phyloP scores from a whole-genome alignment of 2,888 invertebrate genomes.

The Luffia ferchaultella region DNA sequence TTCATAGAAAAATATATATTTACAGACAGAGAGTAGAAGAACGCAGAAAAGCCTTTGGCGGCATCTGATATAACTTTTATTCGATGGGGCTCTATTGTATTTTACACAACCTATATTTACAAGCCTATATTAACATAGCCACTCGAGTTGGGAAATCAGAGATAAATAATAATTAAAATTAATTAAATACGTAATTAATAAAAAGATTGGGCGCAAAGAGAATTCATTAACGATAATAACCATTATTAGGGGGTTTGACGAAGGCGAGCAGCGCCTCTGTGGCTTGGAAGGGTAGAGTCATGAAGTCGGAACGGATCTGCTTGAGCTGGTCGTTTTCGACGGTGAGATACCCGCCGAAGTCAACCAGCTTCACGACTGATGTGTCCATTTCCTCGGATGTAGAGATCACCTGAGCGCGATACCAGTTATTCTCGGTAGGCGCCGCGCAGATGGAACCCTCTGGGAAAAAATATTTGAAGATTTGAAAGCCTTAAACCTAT shows the following conservation, averaged over 20 bases:
- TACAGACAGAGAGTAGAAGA: too few relatives aligned
- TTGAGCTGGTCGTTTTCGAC: constrained; percentile 80
- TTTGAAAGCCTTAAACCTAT: too few relatives aligned
- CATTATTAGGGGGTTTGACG: constrained; percentile 81
- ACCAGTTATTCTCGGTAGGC: constrained; percentile 87
- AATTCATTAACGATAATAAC: too few relatives aligned
- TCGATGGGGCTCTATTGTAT: too few relatives aligned
- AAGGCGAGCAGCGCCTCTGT: constrained; percentile 94
- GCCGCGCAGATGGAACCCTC: constrained; percentile 91
- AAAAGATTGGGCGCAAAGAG: constrained; percentile 10
- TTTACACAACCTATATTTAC: too few relatives aligned
- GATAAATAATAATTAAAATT: too few relatives aligned
- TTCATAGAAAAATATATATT: too few relatives aligned
- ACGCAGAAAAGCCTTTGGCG: too few relatives aligned
- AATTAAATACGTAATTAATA: constrained; percentile 6
- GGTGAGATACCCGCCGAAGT: constrained; percentile 92
- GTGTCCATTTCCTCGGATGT: constrained; percentile 74
- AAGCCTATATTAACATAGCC: too few relatives aligned
- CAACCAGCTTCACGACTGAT: constrained; percentile 88
- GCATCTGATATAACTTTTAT: too few relatives aligned
- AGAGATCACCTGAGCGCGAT: constrained; percentile 81
- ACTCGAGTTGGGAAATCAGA: too few relatives aligned
- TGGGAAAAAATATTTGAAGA: constrained; percentile 42
- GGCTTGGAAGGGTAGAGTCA: constrained; percentile 96
- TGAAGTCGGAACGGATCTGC: constrained; percentile 94